Evolutionary conservation across 2,797 vertebrate species (phyloP).

Genomic region (Xyrichtys novacula): DNA sequence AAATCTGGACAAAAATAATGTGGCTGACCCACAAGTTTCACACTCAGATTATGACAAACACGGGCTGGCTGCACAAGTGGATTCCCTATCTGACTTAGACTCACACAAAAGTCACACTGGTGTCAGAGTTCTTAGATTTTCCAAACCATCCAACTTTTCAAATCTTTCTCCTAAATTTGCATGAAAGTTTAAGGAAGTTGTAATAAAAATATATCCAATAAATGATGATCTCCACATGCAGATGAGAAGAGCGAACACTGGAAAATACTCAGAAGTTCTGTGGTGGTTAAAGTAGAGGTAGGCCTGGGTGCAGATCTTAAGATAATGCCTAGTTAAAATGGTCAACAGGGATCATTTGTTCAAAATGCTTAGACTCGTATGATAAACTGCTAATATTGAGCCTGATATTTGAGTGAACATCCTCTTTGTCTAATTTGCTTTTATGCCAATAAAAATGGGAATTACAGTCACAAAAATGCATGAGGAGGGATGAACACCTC

Average conservation of each 20-base stretch:
- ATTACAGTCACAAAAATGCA: too few relatives aligned
- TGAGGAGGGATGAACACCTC: too few relatives aligned
- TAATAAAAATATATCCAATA: background rate
- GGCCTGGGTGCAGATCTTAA: background rate
- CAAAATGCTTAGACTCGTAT: background rate
- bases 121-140: background rate
- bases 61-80: conserved; percentile 29
- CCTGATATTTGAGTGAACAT: too few relatives aligned
- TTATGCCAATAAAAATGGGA: too few relatives aligned
- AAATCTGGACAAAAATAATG: background rate
- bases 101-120: background rate
- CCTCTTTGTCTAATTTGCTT: too few relatives aligned
- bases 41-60: background rate
- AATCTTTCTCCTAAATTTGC: too few relatives aligned
- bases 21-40: background rate
- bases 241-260: background rate
- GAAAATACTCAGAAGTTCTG: background rate
- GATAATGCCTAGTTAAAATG: too few relatives aligned
- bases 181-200: too few relatives aligned
- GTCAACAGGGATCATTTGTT: background rate
- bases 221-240: background rate
- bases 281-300: background rate
- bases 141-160: too few relatives aligned
- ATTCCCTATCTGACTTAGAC: background rate
- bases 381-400: too few relatives aligned